Evolutionary conservation across 2,888 invertebrate genomes (phyloP).

Genomic region (Deroplatys truncata): DNA sequence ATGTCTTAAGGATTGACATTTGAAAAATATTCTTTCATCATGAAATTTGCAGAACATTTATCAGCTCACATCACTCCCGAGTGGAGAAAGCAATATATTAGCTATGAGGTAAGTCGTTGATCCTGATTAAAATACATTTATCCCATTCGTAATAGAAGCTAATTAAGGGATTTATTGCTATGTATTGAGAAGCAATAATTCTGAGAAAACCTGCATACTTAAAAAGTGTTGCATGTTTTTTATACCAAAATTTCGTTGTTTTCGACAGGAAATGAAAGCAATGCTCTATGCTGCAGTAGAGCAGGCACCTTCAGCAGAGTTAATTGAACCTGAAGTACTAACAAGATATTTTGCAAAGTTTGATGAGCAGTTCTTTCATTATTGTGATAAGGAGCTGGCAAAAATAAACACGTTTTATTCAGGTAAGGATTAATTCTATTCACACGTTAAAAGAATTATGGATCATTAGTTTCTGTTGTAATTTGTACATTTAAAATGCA

Average conservation of each 20-base stretch:
- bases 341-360: slow-evolving; percentile 72
- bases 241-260: neutral
- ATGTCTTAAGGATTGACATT: neutral
- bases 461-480: neutral
- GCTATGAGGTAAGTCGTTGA: slow-evolving; percentile 58
- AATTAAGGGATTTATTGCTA: no score
- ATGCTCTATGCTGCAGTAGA: slow-evolving; percentile 77
- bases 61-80: slow-evolving; percentile 87
- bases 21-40: slow-evolving; percentile 40
- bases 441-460: no score
- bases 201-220: no score
- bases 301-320: slow-evolving; percentile 70
- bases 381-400: slow-evolving; percentile 77
- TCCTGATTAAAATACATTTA: no score
- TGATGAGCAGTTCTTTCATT: slow-evolving; percentile 81
- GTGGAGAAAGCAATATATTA: slow-evolving; percentile 85
- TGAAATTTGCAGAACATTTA: slow-evolving; percentile 90
- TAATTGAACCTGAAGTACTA: slow-evolving; percentile 64
- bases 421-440: slow-evolving; percentile 41
- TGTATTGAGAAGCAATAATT: no score
- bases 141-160: no score
- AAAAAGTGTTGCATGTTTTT: no score
- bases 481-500: neutral
- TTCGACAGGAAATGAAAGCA: slow-evolving; percentile 70
- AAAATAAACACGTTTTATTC: slow-evolving; percentile 88